Percentiles rank a stretch among this genome's conserved stretches.
These are phyloP conservation scores for Catamblyrhynchus diadema DNA, from an alignment of 2,797 vertebrate species.

Conservation along the genomic window DNA sequence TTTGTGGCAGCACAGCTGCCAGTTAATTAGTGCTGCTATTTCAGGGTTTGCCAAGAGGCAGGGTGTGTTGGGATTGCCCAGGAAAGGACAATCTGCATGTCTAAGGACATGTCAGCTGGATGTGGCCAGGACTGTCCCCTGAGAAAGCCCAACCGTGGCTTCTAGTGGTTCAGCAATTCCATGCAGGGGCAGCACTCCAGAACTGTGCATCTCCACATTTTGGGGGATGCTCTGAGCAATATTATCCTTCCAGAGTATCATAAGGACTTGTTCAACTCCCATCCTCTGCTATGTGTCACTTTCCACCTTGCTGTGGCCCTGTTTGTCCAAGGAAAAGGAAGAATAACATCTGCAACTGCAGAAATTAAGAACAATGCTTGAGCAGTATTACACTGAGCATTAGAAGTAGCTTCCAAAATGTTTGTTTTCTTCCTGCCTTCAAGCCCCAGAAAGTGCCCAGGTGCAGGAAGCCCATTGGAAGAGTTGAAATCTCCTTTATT, in stretches of 20 bases:
- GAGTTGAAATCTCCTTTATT: background rate
- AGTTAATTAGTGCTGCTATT: background rate
- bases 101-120: background rate
- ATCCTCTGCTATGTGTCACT: background rate
- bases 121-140: background rate
- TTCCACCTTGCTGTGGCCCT: background rate
- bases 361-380: background rate
- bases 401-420: background rate
- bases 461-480: background rate
- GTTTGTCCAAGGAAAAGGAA: background rate
- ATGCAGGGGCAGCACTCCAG: background rate
- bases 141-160: accelerated
- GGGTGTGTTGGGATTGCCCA: background rate
- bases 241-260: background rate
- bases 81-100: background rate
- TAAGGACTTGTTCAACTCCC: background rate
- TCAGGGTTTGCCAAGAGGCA: background rate
- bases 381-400: background rate
- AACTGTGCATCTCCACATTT: accelerated
- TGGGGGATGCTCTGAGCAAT: background rate
- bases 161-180: background rate
- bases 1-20: background rate
- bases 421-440: background rate
- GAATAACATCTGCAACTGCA: background rate
- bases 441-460: background rate